Conservation (phyloP, 2,797 vertebrate species). For the Acanthurus leucopareius region DNA sequence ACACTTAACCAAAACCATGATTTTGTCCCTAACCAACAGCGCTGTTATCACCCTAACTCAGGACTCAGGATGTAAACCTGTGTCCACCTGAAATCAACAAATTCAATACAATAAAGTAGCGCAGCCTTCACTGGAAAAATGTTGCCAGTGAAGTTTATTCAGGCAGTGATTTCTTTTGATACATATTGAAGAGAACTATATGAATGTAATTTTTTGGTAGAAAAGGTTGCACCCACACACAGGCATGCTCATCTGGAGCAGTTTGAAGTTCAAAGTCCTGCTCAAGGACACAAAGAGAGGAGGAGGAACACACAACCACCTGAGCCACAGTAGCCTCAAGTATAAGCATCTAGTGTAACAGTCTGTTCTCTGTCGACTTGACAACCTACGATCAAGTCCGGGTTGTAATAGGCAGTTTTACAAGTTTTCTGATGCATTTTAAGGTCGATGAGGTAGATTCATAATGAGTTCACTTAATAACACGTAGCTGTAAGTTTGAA, state of each 20-base stretch:
- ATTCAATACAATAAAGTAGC: no score
- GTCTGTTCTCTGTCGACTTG: neutral
- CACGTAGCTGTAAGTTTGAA: conserved; percentile 11
- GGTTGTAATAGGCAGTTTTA: neutral
- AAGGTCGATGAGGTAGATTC: neutral
- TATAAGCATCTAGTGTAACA: neutral
- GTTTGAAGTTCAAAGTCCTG: neutral
- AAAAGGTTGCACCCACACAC: neutral
- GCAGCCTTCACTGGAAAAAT: neutral
- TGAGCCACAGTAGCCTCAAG: neutral
- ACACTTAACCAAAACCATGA: no score
- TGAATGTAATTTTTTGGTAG: neutral
- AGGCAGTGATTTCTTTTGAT: no score
- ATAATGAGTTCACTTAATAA: no score
- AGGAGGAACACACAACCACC: neutral
- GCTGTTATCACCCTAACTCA: no score
- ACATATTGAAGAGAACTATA: neutral
- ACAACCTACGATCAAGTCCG: neutral
- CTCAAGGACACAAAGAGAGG: neutral
- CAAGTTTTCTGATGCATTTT: neutral
- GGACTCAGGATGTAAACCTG: no score
- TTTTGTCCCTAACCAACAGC: no score
- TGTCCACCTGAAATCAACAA: no score
- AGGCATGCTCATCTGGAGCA: neutral
- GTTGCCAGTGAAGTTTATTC: neutral